Conservation (phyloP, 2,888 invertebrate species). For the Ophonus ardosiacus region DNA sequence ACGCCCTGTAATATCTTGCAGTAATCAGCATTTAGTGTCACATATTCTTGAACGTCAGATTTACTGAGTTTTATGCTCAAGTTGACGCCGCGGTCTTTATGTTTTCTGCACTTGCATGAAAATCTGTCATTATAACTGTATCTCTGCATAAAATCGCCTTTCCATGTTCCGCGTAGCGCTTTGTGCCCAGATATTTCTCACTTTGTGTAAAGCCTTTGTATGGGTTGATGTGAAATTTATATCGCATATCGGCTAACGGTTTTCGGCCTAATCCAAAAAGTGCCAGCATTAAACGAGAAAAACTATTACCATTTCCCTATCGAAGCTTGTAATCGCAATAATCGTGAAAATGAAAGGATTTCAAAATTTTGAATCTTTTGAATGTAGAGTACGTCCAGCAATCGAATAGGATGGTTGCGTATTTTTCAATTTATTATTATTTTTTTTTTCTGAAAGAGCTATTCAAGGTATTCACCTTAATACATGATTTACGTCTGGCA, state of each 20-base stretch:
- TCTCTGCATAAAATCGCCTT: constrained; percentile 36
- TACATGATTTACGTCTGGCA: too few species aligned
- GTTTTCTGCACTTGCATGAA: constrained; percentile 19
- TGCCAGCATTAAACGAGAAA: constrained; percentile 33
- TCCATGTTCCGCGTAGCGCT: constrained; percentile 25
- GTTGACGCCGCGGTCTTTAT: neutral
- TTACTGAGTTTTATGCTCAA: neutral
- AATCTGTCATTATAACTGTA: constrained; percentile 53
- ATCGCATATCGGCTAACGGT: constrained; percentile 7
- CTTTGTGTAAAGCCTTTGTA: constrained; percentile 28
- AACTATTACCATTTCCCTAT: constrained; percentile 54
- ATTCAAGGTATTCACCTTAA: too few species aligned
- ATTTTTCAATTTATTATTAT: too few species aligned
- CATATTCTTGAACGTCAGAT: neutral
- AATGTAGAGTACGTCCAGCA: too few species aligned
- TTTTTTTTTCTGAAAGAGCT: too few species aligned
- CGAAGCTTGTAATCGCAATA: constrained; percentile 35
- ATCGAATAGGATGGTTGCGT: too few species aligned
- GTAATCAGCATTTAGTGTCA: neutral
- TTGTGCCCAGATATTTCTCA: constrained; percentile 40
- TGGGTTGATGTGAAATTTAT: constrained; percentile 32
- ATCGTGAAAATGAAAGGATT: constrained; percentile 21
- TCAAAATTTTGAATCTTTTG: constrained; percentile 1
- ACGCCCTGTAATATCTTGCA: neutral
- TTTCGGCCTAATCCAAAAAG: constrained; percentile 25